phyloP scores from a whole-genome alignment of 2,113 vertebrate species.

The Lasiurus borealis region DNA sequence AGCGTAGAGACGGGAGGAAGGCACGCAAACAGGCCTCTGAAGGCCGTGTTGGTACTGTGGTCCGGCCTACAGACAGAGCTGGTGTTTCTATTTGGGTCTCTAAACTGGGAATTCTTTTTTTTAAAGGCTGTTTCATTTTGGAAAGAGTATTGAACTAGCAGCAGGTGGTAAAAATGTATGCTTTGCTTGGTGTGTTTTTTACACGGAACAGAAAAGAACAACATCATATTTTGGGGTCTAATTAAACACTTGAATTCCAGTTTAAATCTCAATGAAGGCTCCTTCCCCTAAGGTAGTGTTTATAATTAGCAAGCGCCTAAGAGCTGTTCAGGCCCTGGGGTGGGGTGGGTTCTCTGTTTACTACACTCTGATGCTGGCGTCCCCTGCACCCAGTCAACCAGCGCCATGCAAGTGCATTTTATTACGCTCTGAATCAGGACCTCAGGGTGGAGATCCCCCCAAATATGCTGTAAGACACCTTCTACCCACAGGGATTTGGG shows the following conservation, averaged over 20 bases:
- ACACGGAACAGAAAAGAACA: conserved; percentile 30
- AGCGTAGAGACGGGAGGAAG: conserved; percentile 68
- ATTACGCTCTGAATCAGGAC: not conserved
- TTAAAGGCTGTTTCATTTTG: conserved; percentile 71
- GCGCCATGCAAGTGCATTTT: conserved; percentile 31
- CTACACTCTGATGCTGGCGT: not conserved
- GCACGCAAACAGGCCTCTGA: conserved; percentile 79
- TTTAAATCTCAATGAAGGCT: conserved; percentile 19
- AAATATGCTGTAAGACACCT: not conserved
- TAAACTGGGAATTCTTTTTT: conserved; percentile 82
- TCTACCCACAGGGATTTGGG: not conserved
- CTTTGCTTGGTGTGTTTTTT: conserved; percentile 58
- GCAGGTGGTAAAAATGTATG: conserved; percentile 55
- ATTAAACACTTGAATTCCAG: conserved; percentile 42
- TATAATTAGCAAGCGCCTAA: conserved; percentile 21
- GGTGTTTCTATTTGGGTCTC: conserved; percentile 80
- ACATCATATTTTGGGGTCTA: conserved; percentile 25
- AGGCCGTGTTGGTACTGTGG: conserved; percentile 69
- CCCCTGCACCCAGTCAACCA: not conserved
- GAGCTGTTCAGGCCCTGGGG: not conserved
- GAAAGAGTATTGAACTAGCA: conserved; percentile 49
- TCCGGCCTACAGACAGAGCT: conserved; percentile 72
- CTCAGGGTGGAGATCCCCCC: not conserved
- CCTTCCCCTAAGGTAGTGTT: not conserved
- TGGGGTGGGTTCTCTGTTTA: not conserved